A percentile compares a stretch with the other conserved stretches of the same genome.
These are phyloP conservation scores for Luperina nickerlii DNA, from an alignment of 2,888 invertebrate species.

Conservation along the genomic window DNA sequence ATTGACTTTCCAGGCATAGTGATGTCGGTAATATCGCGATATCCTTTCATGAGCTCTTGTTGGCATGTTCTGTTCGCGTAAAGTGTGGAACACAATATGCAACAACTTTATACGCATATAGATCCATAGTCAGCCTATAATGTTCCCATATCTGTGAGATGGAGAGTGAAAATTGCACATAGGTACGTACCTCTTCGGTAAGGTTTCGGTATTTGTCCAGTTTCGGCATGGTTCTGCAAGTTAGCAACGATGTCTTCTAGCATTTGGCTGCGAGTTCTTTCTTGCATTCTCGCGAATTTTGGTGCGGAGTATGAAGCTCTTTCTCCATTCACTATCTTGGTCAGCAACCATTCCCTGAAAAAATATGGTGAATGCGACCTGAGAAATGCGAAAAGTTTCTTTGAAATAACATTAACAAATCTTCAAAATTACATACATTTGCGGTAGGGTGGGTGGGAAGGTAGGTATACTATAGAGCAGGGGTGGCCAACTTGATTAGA, in stretches of 20 bases:
- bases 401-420: conserved; percentile 22
- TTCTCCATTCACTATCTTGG: conserved; percentile 98
- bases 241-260: conserved; percentile 98
- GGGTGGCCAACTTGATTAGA: too few relatives aligned
- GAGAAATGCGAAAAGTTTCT: conserved; percentile 32
- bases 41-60: too few relatives aligned
- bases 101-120: too few relatives aligned
- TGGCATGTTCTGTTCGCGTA: too few relatives aligned
- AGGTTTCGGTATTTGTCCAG: conserved; percentile 98
- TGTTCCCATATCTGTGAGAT: too few relatives aligned
- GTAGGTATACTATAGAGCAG: not conserved
- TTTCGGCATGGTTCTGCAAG: conserved; percentile 97
- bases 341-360: conserved; percentile 95
- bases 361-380: conserved; percentile 26
- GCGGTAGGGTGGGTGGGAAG: not conserved
- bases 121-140: too few relatives aligned
- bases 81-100: too few relatives aligned
- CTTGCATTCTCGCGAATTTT: conserved; percentile 98
- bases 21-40: too few relatives aligned
- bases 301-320: conserved; percentile 98
- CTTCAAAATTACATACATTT: conserved; percentile 14
- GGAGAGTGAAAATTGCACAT: not conserved
- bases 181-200: conserved; percentile 93
- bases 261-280: conserved; percentile 97
- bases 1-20: too few relatives aligned